Evolutionary conservation across 2,113 vertebrate species (phyloP), one percentile per base, ranked within the genome.

Genomic region (Neomonachus schauinslandi): DNA sequence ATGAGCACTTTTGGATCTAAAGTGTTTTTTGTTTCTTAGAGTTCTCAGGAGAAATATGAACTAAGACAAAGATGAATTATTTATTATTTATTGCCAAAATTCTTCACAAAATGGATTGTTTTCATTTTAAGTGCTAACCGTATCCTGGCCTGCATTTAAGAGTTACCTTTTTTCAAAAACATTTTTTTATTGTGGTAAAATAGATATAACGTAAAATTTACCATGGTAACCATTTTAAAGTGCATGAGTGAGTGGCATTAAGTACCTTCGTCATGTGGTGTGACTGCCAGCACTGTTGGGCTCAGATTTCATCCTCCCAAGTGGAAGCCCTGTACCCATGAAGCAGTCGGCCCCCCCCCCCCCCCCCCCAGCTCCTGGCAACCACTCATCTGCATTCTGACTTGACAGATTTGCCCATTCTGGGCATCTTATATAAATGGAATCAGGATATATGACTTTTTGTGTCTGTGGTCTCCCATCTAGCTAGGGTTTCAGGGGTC

Each of bases 41-140:
- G 9, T 59, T 61, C 33, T 85, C 28, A 95, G 53, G 79, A 42
- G 65, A 79, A 97, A 72, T 93, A 46, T 21, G 55, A 89, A 93
- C 61, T 76, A 19, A 61, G 46, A 12, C 46, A 57, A 72, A 89
- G 59, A 71, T 4, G 22, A 46, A 90, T 76, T 93, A 71, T 63
- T 71, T 39, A n/a, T 55, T 72, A 49, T 55, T 86, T 91, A 72
- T 67, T 91, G 51, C 67, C 51, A 77, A 36, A 91, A 69, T 77
- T 36, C 12, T 53, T 61, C 42, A 28, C 42, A 83, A 65, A 74
- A 65, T 84, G 53, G 26, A 53, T 82, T 74, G 16, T 91, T 89
- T 81, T 94, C 85, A 79, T n/a, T 89, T 82, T 89, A 59, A 83
- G 16, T 71, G 55, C 53, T 89, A 72, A 42, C 71, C 28, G 1